Evolutionary conservation across 2,888 invertebrate species (phyloP).

Genomic region (Dryobotodes eremita): DNA sequence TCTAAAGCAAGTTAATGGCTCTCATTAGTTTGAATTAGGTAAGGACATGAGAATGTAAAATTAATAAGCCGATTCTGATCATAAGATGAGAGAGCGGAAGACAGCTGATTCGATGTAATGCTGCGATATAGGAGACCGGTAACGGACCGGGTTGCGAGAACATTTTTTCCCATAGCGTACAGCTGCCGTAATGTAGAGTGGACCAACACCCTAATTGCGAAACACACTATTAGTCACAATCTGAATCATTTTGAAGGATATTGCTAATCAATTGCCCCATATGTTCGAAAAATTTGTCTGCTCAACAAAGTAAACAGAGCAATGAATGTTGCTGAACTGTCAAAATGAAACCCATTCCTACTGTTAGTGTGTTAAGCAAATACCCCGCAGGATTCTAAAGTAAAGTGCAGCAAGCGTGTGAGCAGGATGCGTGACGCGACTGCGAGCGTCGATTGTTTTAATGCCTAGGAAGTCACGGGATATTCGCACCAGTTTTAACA

Average conservation of each 20-base stretch:
- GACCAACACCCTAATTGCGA: too few relatives aligned
- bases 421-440: neutral
- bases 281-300: too few relatives aligned
- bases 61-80: neutral
- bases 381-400: too few relatives aligned
- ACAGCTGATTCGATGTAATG: neutral
- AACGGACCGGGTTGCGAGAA: too few relatives aligned
- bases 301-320: too few relatives aligned
- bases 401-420: neutral
- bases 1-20: neutral
- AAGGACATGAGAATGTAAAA: neutral
- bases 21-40: slow-evolving; percentile 10
- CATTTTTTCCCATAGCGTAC: neutral
- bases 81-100: neutral
- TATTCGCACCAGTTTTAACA: neutral
- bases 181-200: neutral
- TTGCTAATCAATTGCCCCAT: too few relatives aligned
- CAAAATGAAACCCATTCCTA: too few relatives aligned
- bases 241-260: too few relatives aligned
- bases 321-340: too few relatives aligned
- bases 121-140: neutral
- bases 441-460: neutral
- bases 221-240: too few relatives aligned
- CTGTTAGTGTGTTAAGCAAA: too few relatives aligned
- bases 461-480: neutral